These are phyloP conservation scores for Microtus obscurus DNA, from an alignment of 2,797 vertebrate species.

Conservation along the genomic window DNA sequence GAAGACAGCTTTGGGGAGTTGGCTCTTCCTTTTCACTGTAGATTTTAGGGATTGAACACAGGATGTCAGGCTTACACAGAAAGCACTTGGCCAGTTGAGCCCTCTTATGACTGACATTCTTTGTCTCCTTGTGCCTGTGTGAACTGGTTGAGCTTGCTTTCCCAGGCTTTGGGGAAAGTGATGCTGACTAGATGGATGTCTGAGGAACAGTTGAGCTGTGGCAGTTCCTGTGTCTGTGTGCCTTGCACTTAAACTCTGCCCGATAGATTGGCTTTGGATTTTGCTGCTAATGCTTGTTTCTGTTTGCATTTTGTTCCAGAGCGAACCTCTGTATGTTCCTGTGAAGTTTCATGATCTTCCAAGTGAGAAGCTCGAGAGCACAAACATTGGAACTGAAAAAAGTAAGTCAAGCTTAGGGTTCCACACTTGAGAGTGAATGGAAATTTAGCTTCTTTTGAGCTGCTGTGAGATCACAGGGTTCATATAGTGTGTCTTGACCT, in stretches of 20 bases:
- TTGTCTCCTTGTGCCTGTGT: constrained; percentile 23
- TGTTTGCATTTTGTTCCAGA: constrained; percentile 89
- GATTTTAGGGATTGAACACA: neutral
- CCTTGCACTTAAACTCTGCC: constrained; percentile 29
- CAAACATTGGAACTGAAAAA: constrained; percentile 89
- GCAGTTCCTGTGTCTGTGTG: neutral
- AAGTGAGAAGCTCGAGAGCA: constrained; percentile 89
- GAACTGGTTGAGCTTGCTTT: constrained; percentile 9
- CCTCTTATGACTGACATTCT: neutral
- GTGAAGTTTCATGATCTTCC: constrained; percentile 97
- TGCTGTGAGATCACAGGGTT: neutral
- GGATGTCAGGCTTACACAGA: neutral
- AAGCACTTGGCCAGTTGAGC: neutral
- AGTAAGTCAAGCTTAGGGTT: constrained; percentile 89
- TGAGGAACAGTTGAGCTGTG: neutral
- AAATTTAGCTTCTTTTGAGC: constrained; percentile 39
- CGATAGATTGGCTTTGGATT: neutral
- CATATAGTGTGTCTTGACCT: neutral
- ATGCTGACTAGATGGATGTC: neutral
- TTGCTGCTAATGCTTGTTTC: constrained; percentile 55
- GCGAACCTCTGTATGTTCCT: constrained; percentile 97
- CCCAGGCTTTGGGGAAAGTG: constrained; percentile 43
- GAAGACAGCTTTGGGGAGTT: neutral
- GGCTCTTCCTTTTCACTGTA: neutral
- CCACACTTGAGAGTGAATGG: constrained; percentile 4